Percentiles rank a stretch among this genome's conserved stretches.
Conservation (phyloP, 2,888 invertebrate species). For the Norana najaformis region DNA sequence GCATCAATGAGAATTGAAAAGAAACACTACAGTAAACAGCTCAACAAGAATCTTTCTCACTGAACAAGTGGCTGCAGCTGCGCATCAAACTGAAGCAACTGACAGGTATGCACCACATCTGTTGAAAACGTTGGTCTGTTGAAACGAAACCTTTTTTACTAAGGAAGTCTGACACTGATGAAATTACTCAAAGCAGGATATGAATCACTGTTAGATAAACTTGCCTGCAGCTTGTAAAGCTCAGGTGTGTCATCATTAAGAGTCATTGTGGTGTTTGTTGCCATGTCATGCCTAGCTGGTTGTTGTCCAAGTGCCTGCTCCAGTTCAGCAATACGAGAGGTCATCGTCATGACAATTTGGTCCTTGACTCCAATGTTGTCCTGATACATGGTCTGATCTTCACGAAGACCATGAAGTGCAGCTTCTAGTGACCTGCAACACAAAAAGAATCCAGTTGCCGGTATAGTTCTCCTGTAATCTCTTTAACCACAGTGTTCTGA, state of each 20-base stretch:
- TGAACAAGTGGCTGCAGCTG: too few relatives aligned
- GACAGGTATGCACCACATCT: too few relatives aligned
- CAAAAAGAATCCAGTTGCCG: not conserved
- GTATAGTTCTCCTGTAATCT: not conserved
- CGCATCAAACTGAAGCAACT: too few relatives aligned
- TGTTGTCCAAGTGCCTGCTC: slow-evolving; percentile 41
- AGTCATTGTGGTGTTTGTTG: slow-evolving; percentile 5
- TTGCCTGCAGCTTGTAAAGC: not conserved
- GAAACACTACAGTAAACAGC: too few relatives aligned
- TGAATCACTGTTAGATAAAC: too few relatives aligned
- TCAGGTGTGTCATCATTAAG: not conserved
- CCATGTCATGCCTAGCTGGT: not conserved
- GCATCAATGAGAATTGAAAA: too few relatives aligned
- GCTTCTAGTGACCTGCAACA: not conserved
- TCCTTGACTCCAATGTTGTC: slow-evolving; percentile 62
- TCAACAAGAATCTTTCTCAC: too few relatives aligned
- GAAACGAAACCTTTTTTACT: too few relatives aligned
- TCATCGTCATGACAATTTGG: slow-evolving; percentile 59
- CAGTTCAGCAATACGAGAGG: slow-evolving; percentile 59
- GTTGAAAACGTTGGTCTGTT: too few relatives aligned
- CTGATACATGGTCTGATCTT: slow-evolving; percentile 55
- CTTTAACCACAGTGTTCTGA: not conserved
- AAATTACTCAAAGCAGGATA: too few relatives aligned
- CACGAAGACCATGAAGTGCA: slow-evolving; percentile 34
- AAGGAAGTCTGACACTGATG: too few relatives aligned